phyloP scores from a whole-genome alignment of 2,113 vertebrate species.

The Opisthocomus hoazin region DNA sequence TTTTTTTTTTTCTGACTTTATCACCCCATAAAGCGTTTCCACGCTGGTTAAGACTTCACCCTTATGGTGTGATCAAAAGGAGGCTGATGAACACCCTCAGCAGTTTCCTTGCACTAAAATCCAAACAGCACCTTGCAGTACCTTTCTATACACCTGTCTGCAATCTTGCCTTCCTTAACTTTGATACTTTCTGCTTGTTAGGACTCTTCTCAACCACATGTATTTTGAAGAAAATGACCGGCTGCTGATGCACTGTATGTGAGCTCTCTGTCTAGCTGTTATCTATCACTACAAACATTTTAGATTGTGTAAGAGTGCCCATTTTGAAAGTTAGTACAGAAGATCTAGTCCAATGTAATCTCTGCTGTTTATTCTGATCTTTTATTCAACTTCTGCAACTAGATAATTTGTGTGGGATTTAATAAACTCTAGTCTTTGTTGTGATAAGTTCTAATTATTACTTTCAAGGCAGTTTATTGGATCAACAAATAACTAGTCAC shows the following conservation, averaged over 20 bases:
- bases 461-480: conserved; percentile 10
- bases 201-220: background rate
- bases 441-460: background rate
- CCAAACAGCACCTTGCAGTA: background rate
- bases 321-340: background rate
- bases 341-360: background rate
- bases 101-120: background rate
- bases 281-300: conserved; percentile 46
- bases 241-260: background rate
- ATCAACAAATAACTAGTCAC: background rate
- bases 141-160: background rate
- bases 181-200: background rate
- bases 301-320: background rate
- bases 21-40: background rate
- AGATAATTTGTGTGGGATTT: background rate
- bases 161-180: background rate
- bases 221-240: background rate
- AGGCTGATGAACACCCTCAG: background rate
- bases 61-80: background rate
- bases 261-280: background rate
- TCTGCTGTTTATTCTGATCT: conserved; percentile 1
- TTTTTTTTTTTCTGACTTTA: background rate
- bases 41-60: background rate
- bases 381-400: conserved; percentile 18
- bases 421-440: conserved; percentile 13